Base-by-base conservation (phyloP, 37 sponge, comb jelly and placozoan genomes). In the Spongilla lacustris region DNA sequence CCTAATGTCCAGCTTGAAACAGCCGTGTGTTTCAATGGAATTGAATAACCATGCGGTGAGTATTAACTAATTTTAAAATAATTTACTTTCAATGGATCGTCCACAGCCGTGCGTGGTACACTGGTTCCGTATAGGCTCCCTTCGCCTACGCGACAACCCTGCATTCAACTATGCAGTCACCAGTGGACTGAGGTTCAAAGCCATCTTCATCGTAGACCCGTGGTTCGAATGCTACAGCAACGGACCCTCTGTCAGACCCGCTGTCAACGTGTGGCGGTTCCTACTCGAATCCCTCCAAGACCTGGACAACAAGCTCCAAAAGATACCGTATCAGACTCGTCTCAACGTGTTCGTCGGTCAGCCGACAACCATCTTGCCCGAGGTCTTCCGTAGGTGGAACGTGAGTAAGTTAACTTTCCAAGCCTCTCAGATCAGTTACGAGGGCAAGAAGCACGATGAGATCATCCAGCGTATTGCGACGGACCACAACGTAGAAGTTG, bases 61-160 rank as follows among this genome's bases (percentile, higher is more conserved):
- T n/a, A n/a, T n/a, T n/a, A n/a, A n/a, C n/a, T n/a, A n/a, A n/a
- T n/a, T n/a, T n/a, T n/a, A n/a, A n/a, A n/a, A n/a, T n/a, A n/a
- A n/a, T n/a, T n/a, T n/a, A n/a, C n/a, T n/a, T n/a, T n/a, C n/a
- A n/a, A n/a, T n/a, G n/a, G n/a, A n/a, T n/a, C n/a, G n/a, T n/a
- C n/a, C n/a, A n/a, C n/a, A n/a, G n/a, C n/a, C n/a, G n/a, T n/a
- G n/a, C 46, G 46, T 46, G 8, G 48, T 95, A 17, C 95, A 95
- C 66, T 87, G 91, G 88, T 95, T 95, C 79, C 78, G 90, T 31
- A 32, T 85, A 23, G 91, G 83, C 69, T 83, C 83, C 14, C 86
- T 95, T n/a, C 88, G 95, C 2, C 85, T 95, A 8, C 89, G 89
- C 75, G 95, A 95, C 81, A 95, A 95, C 49, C 87, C 95, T 32